phyloP scores from a whole-genome alignment of 2,888 invertebrate genomes.

The Candidula unifasciata region DNA sequence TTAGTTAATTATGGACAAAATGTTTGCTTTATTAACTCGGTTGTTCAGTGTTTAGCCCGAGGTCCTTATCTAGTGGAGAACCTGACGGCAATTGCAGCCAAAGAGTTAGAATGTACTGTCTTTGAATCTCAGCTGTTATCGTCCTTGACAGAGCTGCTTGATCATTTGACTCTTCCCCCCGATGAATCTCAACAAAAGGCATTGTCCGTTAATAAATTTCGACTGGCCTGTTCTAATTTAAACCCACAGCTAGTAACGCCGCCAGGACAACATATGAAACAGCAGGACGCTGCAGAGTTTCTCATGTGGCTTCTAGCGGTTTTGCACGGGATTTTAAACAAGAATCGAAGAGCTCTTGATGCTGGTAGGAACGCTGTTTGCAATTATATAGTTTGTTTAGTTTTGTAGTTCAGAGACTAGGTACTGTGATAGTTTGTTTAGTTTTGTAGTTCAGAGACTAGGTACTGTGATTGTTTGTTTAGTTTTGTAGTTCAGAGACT shows the following conservation, averaged over 20 bases:
- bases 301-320: conserved; percentile 73
- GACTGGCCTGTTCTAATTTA: conserved; percentile 64
- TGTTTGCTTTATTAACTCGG: conserved; percentile 75
- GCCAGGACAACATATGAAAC: conserved; percentile 62
- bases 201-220: conserved; percentile 62
- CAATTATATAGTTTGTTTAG: background rate
- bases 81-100: conserved; percentile 60
- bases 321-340: conserved; percentile 70
- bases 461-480: background rate
- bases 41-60: conserved; percentile 74
- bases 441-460: background rate
- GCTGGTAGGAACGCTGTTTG: conserved; percentile 50
- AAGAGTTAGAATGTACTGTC: conserved; percentile 65
- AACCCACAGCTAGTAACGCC: conserved; percentile 62
- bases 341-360: conserved; percentile 60
- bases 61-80: conserved; percentile 66
- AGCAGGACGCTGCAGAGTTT: conserved; percentile 76
- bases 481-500: background rate
- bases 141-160: conserved; percentile 62
- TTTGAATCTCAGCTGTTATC: conserved; percentile 65
- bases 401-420: background rate
- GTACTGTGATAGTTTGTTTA: background rate
- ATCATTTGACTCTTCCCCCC: conserved; percentile 60
- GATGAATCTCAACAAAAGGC: conserved; percentile 52
- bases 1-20: conserved; percentile 73